phyloP scores from a whole-genome alignment of 2,797 vertebrate genomes.

The Sebastes umbrosus region DNA sequence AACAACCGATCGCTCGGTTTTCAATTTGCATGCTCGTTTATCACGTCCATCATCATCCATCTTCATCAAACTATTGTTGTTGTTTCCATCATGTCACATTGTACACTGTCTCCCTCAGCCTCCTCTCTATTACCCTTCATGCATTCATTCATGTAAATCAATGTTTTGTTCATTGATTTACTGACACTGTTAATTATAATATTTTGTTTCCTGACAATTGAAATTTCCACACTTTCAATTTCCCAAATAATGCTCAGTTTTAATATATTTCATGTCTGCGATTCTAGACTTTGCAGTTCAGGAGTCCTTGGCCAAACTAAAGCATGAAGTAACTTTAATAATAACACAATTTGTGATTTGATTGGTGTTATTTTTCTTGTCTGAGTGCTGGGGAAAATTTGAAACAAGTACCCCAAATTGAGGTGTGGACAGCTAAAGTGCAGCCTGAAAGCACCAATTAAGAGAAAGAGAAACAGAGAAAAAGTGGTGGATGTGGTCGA shows the following conservation, averaged over 20 bases:
- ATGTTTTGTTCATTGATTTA: background rate
- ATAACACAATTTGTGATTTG: background rate
- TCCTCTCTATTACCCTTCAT: background rate
- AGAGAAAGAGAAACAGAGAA: background rate
- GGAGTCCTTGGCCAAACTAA: background rate
- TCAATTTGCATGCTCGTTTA: background rate
- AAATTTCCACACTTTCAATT: background rate
- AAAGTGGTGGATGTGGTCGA: background rate
- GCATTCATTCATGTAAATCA: too few relatives aligned
- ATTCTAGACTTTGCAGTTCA: background rate
- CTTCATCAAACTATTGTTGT: slow-evolving; percentile 1
- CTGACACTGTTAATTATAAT: background rate
- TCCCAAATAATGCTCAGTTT: background rate
- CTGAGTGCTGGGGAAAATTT: background rate
- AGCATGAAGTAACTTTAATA: background rate
- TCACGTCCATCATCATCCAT: background rate
- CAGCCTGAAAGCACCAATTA: background rate
- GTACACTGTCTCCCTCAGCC: background rate
- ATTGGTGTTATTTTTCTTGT: background rate
- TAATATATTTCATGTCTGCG: background rate
- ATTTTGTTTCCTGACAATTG: background rate
- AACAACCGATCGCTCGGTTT: background rate
- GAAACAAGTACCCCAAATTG: background rate
- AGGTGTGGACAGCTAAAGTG: background rate
- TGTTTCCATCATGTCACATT: background rate